These are phyloP conservation scores for Deilephila elpenor DNA, from an alignment of 2,888 invertebrate species.

Conservation along the genomic window DNA sequence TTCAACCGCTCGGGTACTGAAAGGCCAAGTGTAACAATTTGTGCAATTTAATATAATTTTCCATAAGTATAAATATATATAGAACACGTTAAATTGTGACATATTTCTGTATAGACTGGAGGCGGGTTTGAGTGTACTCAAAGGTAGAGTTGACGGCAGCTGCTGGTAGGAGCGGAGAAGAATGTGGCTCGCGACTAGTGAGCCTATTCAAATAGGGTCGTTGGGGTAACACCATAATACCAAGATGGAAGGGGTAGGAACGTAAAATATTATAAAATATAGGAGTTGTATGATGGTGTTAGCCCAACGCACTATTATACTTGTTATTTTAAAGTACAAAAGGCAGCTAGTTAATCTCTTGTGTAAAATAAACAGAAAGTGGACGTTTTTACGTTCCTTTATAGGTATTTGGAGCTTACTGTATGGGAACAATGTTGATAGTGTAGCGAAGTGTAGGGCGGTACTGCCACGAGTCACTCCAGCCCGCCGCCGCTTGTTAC, in stretches of 20 bases:
- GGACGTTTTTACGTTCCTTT: conserved; percentile 29
- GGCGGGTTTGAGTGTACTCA: conserved; percentile 12
- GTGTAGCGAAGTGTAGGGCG: background rate
- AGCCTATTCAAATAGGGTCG: conserved; percentile 30
- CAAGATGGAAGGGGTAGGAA: too few relatives aligned
- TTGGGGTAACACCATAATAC: too few relatives aligned
- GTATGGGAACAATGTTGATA: conserved; percentile 80
- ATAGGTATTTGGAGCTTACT: conserved; percentile 74
- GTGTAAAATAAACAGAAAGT: conserved; percentile 31
- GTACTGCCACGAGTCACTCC: background rate
- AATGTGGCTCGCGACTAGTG: background rate
- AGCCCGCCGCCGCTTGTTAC: conserved; percentile 20
- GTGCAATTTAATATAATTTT: conserved; percentile 33
- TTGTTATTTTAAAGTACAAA: conserved; percentile 60
- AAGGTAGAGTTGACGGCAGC: conserved; percentile 1
- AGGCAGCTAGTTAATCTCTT: conserved; percentile 69
- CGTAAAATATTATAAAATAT: too few relatives aligned
- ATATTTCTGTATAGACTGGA: background rate
- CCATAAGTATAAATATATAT: conserved; percentile 15
- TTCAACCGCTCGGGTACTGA: conserved; percentile 20
- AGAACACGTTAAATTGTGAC: conserved; percentile 14
- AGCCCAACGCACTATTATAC: too few relatives aligned
- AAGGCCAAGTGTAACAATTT: conserved; percentile 29
- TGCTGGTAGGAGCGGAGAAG: background rate
- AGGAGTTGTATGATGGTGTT: too few relatives aligned